phyloP scores from a whole-genome alignment of 2,797 vertebrate genomes.

The Coccyzus lansbergi region DNA sequence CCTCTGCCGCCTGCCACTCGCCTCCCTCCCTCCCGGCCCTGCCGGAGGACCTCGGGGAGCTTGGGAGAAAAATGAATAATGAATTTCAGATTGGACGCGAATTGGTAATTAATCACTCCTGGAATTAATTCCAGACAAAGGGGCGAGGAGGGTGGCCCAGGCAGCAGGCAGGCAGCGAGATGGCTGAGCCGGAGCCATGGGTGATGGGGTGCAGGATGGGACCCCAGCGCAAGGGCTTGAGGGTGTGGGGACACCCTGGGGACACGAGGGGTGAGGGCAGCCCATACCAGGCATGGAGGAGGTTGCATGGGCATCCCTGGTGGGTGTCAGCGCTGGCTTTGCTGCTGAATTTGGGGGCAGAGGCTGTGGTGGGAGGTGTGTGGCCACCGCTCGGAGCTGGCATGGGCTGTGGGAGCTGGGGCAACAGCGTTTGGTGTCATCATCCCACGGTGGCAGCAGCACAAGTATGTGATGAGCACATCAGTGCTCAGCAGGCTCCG shows the following conservation, averaged over 20 bases:
- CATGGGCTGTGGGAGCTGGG: background rate
- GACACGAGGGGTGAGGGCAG: background rate
- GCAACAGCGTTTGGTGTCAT: background rate
- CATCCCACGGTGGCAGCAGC: rapidly evolving
- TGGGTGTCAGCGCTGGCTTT: background rate
- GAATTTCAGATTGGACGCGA: slow-evolving; percentile 72
- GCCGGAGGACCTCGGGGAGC: slow-evolving; percentile 63
- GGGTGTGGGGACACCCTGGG: background rate
- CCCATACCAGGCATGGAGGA: background rate
- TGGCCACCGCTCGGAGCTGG: background rate
- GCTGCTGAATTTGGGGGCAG: background rate
- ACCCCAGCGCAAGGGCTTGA: background rate
- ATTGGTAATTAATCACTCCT: slow-evolving; percentile 77
- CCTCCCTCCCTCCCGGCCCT: slow-evolving; percentile 62
- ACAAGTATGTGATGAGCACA: rapidly evolving
- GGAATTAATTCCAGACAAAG: slow-evolving; percentile 73
- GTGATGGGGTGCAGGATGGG: background rate
- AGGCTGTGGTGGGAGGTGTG: background rate
- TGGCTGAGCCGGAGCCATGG: too few relatives aligned
- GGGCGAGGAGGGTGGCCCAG: background rate
- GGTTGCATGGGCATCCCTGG: rapidly evolving
- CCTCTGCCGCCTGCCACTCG: slow-evolving; percentile 18
- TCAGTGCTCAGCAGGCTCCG: rapidly evolving
- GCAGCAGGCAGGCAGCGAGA: background rate
- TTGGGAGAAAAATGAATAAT: slow-evolving; percentile 74